Conservation (phyloP, 2,888 invertebrate genomes). For the Drosophila glabriapex region DNA sequence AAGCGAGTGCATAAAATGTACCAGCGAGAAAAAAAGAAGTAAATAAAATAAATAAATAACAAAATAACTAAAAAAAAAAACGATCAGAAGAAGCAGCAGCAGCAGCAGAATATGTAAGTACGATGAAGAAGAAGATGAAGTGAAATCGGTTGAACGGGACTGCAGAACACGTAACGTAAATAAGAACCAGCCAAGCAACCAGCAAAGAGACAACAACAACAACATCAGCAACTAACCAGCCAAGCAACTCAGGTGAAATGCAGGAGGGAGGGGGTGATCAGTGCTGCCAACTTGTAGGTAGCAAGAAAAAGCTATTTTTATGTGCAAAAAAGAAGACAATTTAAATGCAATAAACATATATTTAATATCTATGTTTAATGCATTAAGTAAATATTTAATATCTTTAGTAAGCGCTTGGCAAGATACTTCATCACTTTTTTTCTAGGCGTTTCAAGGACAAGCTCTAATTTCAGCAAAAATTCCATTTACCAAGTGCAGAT, state of each 20-base stretch:
- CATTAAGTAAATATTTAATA: background rate
- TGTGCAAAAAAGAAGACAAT: background rate
- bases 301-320: slow-evolving; percentile 2
- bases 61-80: slow-evolving; percentile 25
- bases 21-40: slow-evolving; percentile 20
- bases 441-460: background rate
- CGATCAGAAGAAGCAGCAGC: background rate
- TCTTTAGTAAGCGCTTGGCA: background rate
- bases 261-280: slow-evolving; percentile 2
- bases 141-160: slow-evolving; percentile 67
- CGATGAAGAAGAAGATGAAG: slow-evolving; percentile 48
- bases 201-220: slow-evolving; percentile 16
- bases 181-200: slow-evolving; percentile 57
- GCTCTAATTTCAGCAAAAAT: background rate
- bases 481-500: background rate
- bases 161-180: slow-evolving; percentile 70
- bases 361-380: background rate
- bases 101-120: slow-evolving; percentile 38
- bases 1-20: slow-evolving; percentile 50
- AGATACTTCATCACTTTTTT: background rate
- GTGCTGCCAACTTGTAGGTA: slow-evolving; percentile 4
- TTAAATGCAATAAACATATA: background rate
- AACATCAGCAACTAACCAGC: slow-evolving; percentile 25
- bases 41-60: slow-evolving; percentile 43
- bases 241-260: slow-evolving; percentile 48